Evolutionary conservation across 1,140 invertebrate genomes (phyloP), one percentile per base, ranked within the genome.

Genomic region (Dryas iulia): DNA sequence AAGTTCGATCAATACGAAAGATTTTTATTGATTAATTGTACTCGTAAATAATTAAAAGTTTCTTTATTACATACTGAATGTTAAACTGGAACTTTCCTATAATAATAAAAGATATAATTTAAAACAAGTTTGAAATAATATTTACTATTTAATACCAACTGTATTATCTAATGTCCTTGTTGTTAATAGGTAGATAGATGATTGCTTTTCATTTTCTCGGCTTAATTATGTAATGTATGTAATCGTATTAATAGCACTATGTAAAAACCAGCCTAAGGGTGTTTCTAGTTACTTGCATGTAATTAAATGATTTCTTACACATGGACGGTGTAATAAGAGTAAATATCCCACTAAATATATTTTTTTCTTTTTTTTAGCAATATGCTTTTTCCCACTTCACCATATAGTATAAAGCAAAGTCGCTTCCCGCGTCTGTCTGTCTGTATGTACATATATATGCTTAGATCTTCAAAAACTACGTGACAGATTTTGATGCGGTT

Each of bases 21-120:
- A n/a, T 66, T 73, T 76, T 77, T 71, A 66, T 14, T 58, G 3
- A 47, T 47, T n/a, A 47, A 47, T 47, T 47, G 18, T n/a, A 39
- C 18, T 47, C 21, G 18, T n/a, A 39, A 14, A 7, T 39, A 18
- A 39, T 39, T 1, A 39, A 39, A 1, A 39, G n/a, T 14, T 39
- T 6, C n/a, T 39, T 21, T 14, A 12, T 18, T 47, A 21, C 39
- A 21, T 39, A 39, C n/a, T 39, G 12, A 39, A n/a, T n/a, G n/a
- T 39, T n/a, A 14, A 6, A 18, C 33, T 39, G n/a, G n/a, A 39
- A 14, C 33, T n/a, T 39, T 39, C 6, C n/a, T 39, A 7, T 35
- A n/a, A 35, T 35, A 35, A 35, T 14, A 39, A 39, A 0, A 39
- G n/a, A 39, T 39, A 0, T 14, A 18, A 39, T 21, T 47, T 3